Base-by-base conservation (phyloP, 2,888 invertebrate species). In the Pheosia gnoma region DNA sequence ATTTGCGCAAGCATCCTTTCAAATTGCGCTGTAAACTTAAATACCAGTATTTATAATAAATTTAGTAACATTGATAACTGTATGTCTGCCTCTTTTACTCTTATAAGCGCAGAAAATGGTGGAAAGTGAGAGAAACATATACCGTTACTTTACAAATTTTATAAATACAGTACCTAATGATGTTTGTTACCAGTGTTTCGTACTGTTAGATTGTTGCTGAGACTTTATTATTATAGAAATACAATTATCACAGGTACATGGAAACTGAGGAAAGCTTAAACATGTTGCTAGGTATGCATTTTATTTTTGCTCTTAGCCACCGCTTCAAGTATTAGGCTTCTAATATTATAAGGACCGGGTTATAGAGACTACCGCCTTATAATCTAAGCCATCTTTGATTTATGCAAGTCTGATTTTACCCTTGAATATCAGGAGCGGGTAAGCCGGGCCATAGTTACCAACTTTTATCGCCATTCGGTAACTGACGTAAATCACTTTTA, bases 21-120 rank as follows among this genome's bases (percentile, higher is more conserved):
- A 71, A 68, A 76, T 68, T 72, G 68, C 73, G 80, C 67, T 77
- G 80, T 89, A 82, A 85, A 88, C 73, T 82, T 78, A 78, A 79
- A 82, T 74, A 78, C 74, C 74, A 70, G 77, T 79, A 66, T 82
- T 83, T 82, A 83, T 78, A 80, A 81, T 79, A 79, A 75, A 73
- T 71, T 75, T 74, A 70, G 65, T 64, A 56, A 62, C 54, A 66
- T 54, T 66, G 63, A 62, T 60, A 68, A 68, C 49, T 59, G 58
- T 67, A n/a, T 57, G 51, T 63, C 60, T 52, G 43, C 66, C 66
- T 49, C 59, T 52, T 61, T 61, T 68, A 43, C 36, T 60, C 54
- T 37, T 53, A 25, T 36, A 39, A 1, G n/a, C 61, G 59, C 38
- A 53, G 3, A 39, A 11, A 5, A 52, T 37, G 59, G 57, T 43